Base-by-base conservation (phyloP, 2,888 invertebrate species). In the Tinea trinotella region DNA sequence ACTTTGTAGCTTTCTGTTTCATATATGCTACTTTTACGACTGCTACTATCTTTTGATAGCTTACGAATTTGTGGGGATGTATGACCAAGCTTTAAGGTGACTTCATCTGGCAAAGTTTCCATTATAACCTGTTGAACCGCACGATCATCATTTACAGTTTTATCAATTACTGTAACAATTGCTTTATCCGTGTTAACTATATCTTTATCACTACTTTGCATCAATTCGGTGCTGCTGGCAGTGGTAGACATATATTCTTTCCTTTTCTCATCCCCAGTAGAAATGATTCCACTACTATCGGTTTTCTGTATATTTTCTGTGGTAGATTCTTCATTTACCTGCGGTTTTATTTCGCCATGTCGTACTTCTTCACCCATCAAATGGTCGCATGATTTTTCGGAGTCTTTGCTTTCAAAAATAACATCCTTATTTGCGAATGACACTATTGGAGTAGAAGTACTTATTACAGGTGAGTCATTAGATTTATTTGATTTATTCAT, bases 1-100 rank as follows among this genome's bases (percentile, higher is more conserved):
- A 87, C 85, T 68, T 82, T 87, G 58, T 87, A 87, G 62, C 87
- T 87, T 62, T 87, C 85, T 17, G 87, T 87, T 74, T 87, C 86
- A 59, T 85, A 87, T 60, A 87, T 78, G 61, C 81, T 82, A 61
- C 76, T 78, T 66, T 81, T 82, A 59, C 84, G 70, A 61, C 80
- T 80, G 56, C 53, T 57, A 59, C 76, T 81, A 57, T 84, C 81
- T 62, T 71, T 80, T 44, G 78, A 73, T 46, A 66, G 62, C 63
- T 76, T 80, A 55, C 71, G 64, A 15, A 61, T 60, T 56, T 73
- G 75, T 3, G 82, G 76, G 22, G 81, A 71, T 18, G 67, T 61
- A 54, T 72, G 70, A 20, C 71, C 62, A 35, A 75, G 58, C 0
- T 71, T 59, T 57, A 74, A 65, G 60, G 74, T 70, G 2, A 71